These are phyloP conservation scores for Octopus sinensis DNA, from an alignment of 1,140 invertebrate species.

Conservation along the genomic window DNA sequence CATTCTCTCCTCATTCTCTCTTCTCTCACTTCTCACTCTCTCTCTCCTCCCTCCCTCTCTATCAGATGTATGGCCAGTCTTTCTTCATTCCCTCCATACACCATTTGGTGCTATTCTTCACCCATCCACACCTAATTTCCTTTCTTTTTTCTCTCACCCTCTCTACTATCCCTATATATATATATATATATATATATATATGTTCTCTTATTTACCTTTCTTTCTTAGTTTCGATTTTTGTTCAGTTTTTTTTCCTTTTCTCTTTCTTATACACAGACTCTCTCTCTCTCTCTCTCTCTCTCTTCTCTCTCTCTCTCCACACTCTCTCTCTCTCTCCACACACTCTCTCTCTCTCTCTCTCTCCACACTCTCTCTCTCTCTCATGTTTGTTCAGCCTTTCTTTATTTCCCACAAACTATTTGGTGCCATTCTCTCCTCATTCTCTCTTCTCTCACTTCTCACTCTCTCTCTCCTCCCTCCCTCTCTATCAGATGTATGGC, in stretches of 20 bases:
- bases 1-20: background rate
- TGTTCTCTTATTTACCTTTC: no score
- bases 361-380: background rate
- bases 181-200: no score
- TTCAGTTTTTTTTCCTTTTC: no score
- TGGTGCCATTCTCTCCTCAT: background rate
- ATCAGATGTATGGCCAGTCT: background rate
- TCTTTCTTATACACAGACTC: background rate
- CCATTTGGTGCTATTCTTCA: background rate
- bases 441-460: background rate
- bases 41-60: background rate
- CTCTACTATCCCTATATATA: no score
- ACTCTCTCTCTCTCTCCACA: background rate
- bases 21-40: background rate
- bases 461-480: no score
- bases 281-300: background rate
- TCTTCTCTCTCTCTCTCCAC: background rate
- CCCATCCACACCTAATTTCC: background rate
- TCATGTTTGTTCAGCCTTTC: background rate
- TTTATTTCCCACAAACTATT: background rate
- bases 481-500: background rate
- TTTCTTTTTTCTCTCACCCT: background rate
- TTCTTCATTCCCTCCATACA: background rate
- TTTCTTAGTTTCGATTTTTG: no score
- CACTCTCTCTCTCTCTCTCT: background rate